phyloP scores from a whole-genome alignment of 2,888 invertebrate genomes.

The Pediacus dermestoides region DNA sequence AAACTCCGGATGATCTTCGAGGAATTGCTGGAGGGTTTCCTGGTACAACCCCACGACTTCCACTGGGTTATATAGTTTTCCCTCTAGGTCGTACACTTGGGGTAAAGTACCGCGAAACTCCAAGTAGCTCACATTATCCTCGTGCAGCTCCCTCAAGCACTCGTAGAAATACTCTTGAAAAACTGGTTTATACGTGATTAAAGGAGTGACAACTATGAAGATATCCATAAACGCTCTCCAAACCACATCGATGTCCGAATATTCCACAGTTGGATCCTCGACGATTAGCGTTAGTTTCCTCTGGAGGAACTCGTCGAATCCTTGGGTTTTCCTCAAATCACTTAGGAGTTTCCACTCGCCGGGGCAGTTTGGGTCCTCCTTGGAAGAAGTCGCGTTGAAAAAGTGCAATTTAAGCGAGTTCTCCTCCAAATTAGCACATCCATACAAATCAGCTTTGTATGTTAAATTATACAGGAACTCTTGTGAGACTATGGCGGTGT shows the following conservation, averaged over 20 bases:
- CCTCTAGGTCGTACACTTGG: constrained; percentile 56
- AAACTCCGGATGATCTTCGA: constrained; percentile 56
- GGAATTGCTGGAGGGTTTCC: constrained; percentile 52
- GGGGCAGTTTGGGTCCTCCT: constrained; percentile 1
- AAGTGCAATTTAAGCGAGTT: constrained; percentile 38
- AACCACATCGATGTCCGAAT: constrained; percentile 46
- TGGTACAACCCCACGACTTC: constrained; percentile 53
- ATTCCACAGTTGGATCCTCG: constrained; percentile 36
- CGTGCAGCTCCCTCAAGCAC: constrained; percentile 55
- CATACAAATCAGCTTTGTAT: constrained; percentile 58
- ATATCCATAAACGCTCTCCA: constrained; percentile 55
- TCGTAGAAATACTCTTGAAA: constrained; percentile 57
- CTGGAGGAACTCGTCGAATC: constrained; percentile 55
- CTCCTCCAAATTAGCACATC: constrained; percentile 26
- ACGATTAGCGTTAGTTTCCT: constrained; percentile 57
- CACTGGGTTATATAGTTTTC: constrained; percentile 48
- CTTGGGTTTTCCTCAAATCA: constrained; percentile 24
- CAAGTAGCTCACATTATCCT: constrained; percentile 62
- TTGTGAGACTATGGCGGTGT: constrained; percentile 59
- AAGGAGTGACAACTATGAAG: constrained; percentile 49
- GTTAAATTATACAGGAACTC: constrained; percentile 63
- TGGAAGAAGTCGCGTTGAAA: too few relatives aligned
- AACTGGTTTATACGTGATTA: constrained; percentile 55
- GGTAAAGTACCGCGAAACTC: constrained; percentile 58
- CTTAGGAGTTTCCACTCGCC: constrained; percentile 30